Base-by-base conservation (phyloP, 2,797 vertebrate genomes). In the Urophycis tenuis region DNA sequence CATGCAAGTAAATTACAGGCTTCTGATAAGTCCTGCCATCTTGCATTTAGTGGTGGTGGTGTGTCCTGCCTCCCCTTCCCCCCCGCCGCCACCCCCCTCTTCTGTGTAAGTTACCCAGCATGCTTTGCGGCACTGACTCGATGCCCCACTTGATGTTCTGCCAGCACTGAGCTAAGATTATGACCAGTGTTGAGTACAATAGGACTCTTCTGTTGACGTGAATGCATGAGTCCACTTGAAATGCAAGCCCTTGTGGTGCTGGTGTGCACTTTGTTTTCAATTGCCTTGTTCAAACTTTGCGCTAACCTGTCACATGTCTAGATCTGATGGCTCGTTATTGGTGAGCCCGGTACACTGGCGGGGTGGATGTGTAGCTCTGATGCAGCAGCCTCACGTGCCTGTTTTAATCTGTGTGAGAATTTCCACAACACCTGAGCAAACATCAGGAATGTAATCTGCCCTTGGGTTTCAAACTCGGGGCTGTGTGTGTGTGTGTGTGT, bases 1-100 rank as follows among this genome's bases (percentile, higher is more conserved):
- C 87, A 88, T 81, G 80, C 72, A 79, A 82, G 88, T 77, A 90
- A 92, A 93, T 92, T 90, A 92, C 81, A 92, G 85, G 88, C 88
- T 81, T 85, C 84, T 83, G 77, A 82, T 81, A 81, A 83, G 79
- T 84, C 79, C 80, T 82, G 32, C 85, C 82, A 78, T 78, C n/a
- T 67, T 88, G 80, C 77, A 86, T 80, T 87, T 86, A 87, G 87
- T 79, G 88, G 87, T 11, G 1, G 36, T 67, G 60, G 53, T 19
- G 53, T 60, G 53, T 60, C 53, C 53, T 10, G 7, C 53, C 53
- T 60, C 7, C 53, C 53, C 53, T 0, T n/a, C 22, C 25, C 60
- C 25, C 86, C 84, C 35, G 1, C 15, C 15, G 32, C 22, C 31
- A 81, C 25, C n/a, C 60, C 60, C 60, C 84, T 89, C 53, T 85